Base-by-base conservation (phyloP, 2,113 vertebrate species). In the Aegithalos caudatus region DNA sequence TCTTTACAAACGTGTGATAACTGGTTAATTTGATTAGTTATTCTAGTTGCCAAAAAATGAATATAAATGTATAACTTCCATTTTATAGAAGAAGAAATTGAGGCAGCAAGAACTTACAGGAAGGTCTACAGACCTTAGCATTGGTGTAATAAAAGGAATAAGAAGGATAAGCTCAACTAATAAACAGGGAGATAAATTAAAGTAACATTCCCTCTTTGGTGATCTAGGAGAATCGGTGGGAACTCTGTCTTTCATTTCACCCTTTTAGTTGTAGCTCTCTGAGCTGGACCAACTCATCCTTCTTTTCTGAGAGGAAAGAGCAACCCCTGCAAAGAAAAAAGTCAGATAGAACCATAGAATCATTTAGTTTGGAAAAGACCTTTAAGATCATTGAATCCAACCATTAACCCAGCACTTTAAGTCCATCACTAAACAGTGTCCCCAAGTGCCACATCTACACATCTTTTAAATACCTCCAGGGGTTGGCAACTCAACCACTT, bases 1-100 rank as follows among this genome's bases (percentile, higher is more conserved):
- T 60, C 57, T 82, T 94, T 77, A 69, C 58, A 72, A 79, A 82
- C 76, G n/a, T 6, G 3, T 66, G 44, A 27, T 73, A 93, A 80
- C 62, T 92, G 38, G 53, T 81, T 91, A 85, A 91, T 76, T 87
- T n/a, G 45, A 82, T 96, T 94, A 64, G 38, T 48, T 58, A 62
- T 22, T 89, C 42, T 78, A 50, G 44, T 60, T 91, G 66, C 57
- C 44, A 79, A 50, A 93, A 95, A 40, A 37, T 91, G 47, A 79
- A 25, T 61, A 35, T 64, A 40, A 44, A 72, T 62, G 2, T 38
- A 31, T 77, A 65, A 33, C 48, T 95, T 22, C 72, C 29, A 42
- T 89, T 92, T 67, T 89, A 81, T 19, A 69, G 65, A 72, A 94
- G n/a, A 81, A 71, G 37, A 87, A 73, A 84, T n/a, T 38, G 72